Percentiles rank a stretch among this genome's conserved stretches.
Conservation (phyloP, 2,888 invertebrate species). For the Petrophora chlorosata region DNA sequence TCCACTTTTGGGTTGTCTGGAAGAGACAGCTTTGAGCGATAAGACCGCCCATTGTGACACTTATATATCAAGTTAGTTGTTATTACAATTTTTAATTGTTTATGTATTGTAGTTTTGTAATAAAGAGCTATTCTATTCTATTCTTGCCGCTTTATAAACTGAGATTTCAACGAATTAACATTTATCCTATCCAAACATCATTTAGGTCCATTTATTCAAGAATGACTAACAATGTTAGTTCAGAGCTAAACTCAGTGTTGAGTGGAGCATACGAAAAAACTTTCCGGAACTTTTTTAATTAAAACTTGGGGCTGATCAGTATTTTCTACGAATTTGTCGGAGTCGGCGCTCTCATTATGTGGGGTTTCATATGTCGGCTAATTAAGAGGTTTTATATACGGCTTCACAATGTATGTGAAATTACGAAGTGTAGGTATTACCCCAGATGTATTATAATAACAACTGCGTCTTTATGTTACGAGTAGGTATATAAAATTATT, state of each 20-base stretch:
- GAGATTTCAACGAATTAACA: no score
- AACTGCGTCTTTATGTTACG: no score
- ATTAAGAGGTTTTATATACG: constrained; percentile 20
- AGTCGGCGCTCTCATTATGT: constrained; percentile 25
- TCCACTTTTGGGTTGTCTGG: no score
- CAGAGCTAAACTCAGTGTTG: not conserved
- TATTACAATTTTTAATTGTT: no score
- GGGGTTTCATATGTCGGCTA: constrained; percentile 24
- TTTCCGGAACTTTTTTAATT: constrained; percentile 37
- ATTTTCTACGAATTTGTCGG: constrained; percentile 34
- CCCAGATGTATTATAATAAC: no score
- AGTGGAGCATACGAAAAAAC: constrained; percentile 28
- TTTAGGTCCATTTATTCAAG: constrained; percentile 10
- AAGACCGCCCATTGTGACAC: no score
- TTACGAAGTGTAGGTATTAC: constrained; percentile 19
- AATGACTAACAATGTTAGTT: constrained; percentile 26
- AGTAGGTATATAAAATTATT: not conserved
- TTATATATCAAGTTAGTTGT: no score
- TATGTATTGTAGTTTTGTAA: no score
- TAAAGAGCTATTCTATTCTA: no score
- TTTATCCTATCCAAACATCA: not conserved
- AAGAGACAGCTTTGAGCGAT: no score
- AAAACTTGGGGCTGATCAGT: constrained; percentile 37
- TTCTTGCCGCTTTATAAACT: no score
- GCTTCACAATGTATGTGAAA: constrained; percentile 20